Conservation (phyloP, 2,888 invertebrate species). For the Agrotis clavis region DNA sequence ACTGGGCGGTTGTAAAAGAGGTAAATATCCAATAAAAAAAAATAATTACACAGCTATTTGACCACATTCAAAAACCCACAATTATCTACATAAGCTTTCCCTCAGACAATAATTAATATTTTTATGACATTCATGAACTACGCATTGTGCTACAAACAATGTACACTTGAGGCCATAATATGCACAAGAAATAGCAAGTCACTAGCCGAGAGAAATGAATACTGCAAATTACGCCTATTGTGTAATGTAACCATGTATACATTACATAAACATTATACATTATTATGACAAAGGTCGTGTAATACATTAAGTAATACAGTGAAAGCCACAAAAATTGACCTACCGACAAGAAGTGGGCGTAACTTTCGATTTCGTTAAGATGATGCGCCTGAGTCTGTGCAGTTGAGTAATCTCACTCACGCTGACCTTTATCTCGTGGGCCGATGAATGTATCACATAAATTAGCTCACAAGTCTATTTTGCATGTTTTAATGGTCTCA, state of each 20-base stretch:
- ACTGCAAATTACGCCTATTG: slow-evolving; percentile 54
- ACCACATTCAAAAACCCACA: slow-evolving; percentile 27
- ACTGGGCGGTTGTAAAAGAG: slow-evolving; percentile 6
- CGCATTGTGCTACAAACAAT: slow-evolving; percentile 44
- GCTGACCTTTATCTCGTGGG: slow-evolving; percentile 77
- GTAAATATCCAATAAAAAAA: slow-evolving; percentile 6
- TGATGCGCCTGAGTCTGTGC: slow-evolving; percentile 67
- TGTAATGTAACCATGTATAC: slow-evolving; percentile 53
- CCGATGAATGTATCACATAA: slow-evolving; percentile 58
- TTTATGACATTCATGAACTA: slow-evolving; percentile 40
- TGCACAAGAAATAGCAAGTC: slow-evolving; percentile 39
- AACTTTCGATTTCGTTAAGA: slow-evolving; percentile 83
- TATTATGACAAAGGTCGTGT: slow-evolving; percentile 67
- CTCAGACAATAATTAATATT: slow-evolving; percentile 30
- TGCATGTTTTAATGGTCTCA: slow-evolving; percentile 50
- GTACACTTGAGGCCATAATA: slow-evolving; percentile 14
- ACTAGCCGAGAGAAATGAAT: slow-evolving; percentile 41
- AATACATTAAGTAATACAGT: slow-evolving; percentile 81
- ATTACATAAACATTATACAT: slow-evolving; percentile 68
- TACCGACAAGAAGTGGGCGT: slow-evolving; percentile 74
- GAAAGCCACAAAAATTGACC: slow-evolving; percentile 76
- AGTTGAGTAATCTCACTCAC: slow-evolving; percentile 73
- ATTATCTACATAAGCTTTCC: slow-evolving; percentile 39
- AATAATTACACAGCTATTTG: slow-evolving; percentile 7
- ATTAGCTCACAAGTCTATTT: slow-evolving; percentile 55